Conservation (phyloP, 2,888 invertebrate genomes). For the Campaea margaritaria region DNA sequence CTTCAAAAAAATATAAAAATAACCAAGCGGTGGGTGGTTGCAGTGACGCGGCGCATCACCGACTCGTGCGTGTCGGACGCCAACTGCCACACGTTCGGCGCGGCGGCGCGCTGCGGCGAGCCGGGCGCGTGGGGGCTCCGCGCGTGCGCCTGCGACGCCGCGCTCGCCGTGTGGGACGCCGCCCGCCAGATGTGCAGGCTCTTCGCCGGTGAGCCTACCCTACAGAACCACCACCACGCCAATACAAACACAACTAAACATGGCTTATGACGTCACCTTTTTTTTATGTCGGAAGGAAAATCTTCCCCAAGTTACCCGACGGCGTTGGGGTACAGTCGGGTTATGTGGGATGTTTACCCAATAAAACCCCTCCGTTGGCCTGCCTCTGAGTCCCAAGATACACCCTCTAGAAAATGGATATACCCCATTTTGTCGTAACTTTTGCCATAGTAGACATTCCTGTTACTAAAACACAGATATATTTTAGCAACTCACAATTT, state of each 20-base stretch:
- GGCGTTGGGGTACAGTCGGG: too few relatives aligned
- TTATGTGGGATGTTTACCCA: too few relatives aligned
- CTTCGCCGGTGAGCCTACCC: conserved; percentile 60
- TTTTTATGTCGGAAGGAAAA: too few relatives aligned
- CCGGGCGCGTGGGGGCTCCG: conserved; percentile 55
- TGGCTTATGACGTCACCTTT: too few relatives aligned
- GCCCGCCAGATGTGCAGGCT: conserved; percentile 63
- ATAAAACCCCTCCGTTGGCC: too few relatives aligned
- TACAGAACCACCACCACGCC: neutral
- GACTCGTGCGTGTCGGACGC: conserved; percentile 65
- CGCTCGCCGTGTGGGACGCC: conserved; percentile 65
- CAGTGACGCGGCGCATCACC: conserved; percentile 62
- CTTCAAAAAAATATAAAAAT: too few relatives aligned
- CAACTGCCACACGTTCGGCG: conserved; percentile 73
- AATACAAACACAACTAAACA: too few relatives aligned
- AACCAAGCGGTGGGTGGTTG: too few relatives aligned
- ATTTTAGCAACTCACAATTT: conserved; percentile 14
- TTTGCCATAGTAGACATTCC: conserved; percentile 2
- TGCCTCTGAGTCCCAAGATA: too few relatives aligned
- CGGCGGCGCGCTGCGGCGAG: conserved; percentile 55
- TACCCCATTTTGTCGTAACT: neutral
- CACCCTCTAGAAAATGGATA: too few relatives aligned
- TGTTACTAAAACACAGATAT: conserved; percentile 18
- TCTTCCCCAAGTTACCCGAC: too few relatives aligned
- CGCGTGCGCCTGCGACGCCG: conserved; percentile 64